Percentiles rank a stretch among this genome's conserved stretches.
Evolutionary conservation across 2,888 invertebrate genomes (phyloP).

Genomic region (Lottia scabra): DNA sequence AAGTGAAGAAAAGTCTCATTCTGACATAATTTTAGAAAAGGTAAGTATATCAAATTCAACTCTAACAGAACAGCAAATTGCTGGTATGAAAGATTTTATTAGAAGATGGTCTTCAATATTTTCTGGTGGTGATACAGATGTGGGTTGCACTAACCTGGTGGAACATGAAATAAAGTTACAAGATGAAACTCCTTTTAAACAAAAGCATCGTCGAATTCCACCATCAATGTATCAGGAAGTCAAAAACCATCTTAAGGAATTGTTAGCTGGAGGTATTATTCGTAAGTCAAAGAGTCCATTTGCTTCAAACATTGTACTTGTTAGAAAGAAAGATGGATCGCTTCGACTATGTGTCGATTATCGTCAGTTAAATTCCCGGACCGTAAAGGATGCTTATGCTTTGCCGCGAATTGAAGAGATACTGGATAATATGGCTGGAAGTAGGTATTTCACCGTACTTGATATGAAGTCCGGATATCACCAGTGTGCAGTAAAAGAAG

Average conservation of each 20-base stretch:
- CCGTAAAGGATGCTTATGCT: constrained; percentile 33
- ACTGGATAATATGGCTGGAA: constrained; percentile 25
- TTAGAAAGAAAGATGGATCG: constrained; percentile 27
- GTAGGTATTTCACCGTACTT: constrained; percentile 22
- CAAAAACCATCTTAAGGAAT: constrained; percentile 30
- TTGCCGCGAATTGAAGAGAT: constrained; percentile 37
- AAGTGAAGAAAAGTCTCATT: too few species aligned
- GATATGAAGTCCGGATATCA: constrained; percentile 28
- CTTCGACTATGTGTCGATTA: constrained; percentile 34
- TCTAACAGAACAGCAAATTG: too few species aligned
- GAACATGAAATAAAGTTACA: constrained; percentile 25
- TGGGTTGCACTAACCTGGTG: constrained; percentile 18
- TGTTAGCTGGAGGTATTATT: constrained; percentile 32
- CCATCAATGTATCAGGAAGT: constrained; percentile 37
- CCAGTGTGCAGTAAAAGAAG: constrained; percentile 31
- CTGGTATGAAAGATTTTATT: too few species aligned
- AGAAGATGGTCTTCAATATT: constrained; percentile 12
- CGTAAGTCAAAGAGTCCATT: constrained; percentile 28
- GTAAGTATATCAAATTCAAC: too few species aligned
- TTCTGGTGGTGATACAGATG: constrained; percentile 20
- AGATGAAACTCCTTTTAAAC: constrained; percentile 31
- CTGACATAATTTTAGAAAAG: neutral
- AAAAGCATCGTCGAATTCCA: constrained; percentile 27
- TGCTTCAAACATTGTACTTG: constrained; percentile 30
- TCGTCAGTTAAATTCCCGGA: constrained; percentile 26